phyloP scores from a whole-genome alignment of 2,797 vertebrate genomes.

The Enteromius unitaeniatus region DNA sequence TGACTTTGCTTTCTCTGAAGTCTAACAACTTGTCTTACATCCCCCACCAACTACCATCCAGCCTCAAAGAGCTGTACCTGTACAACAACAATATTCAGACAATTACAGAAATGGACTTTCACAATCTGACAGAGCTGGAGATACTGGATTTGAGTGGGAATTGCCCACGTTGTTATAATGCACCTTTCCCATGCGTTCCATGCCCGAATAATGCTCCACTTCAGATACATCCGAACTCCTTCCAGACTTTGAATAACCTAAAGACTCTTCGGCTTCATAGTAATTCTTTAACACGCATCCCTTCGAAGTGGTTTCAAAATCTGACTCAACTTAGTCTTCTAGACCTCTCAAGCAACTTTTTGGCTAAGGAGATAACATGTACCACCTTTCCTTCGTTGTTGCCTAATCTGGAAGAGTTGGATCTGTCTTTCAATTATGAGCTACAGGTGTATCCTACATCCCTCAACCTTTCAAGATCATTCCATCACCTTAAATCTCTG shows the following conservation, averaged over 20 bases:
- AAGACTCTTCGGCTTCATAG: constrained; percentile 86
- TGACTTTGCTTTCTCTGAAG: constrained; percentile 89
- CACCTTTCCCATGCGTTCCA: constrained; percentile 87
- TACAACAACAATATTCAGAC: constrained; percentile 89
- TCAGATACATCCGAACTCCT: constrained; percentile 80
- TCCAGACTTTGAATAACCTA: constrained; percentile 81
- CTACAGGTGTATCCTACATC: constrained; percentile 81
- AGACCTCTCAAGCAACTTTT: constrained; percentile 92
- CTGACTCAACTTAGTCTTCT: constrained; percentile 80
- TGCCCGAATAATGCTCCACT: constrained; percentile 80
- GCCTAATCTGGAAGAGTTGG: constrained; percentile 83
- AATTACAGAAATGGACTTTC: constrained; percentile 82
- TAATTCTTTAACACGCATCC: constrained; percentile 86
- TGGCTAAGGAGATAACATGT: constrained; percentile 80
- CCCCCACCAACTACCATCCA: constrained; percentile 81
- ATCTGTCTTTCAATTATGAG: constrained; percentile 94
- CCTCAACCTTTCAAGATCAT: constrained; percentile 78
- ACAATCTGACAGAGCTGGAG: constrained; percentile 83
- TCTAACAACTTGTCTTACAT: constrained; percentile 89
- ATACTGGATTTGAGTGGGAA: constrained; percentile 93
- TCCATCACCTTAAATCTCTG: constrained; percentile 82
- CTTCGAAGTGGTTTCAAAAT: constrained; percentile 81
- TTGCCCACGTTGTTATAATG: constrained; percentile 93
- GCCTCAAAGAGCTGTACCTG: constrained; percentile 87
- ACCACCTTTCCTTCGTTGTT: constrained; percentile 82